Conservation (phyloP, 2,113 vertebrate species). For the Xiphophorus hellerii region DNA sequence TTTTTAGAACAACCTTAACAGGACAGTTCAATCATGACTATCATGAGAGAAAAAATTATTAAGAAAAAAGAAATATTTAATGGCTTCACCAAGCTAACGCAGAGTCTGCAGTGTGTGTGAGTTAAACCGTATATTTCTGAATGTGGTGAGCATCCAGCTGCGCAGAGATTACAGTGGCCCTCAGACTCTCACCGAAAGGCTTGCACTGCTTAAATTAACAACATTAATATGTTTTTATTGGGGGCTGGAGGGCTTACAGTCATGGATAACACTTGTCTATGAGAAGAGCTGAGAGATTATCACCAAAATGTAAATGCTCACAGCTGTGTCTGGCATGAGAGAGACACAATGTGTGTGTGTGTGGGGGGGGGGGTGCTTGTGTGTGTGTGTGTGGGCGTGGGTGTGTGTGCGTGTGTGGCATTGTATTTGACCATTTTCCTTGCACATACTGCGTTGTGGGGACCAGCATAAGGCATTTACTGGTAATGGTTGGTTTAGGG, state of each 20-base stretch:
- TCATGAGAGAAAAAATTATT: background rate
- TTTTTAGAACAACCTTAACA: background rate
- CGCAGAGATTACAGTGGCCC: background rate
- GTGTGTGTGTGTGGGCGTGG: background rate
- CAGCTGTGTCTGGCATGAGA: constrained; percentile 74
- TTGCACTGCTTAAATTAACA: background rate
- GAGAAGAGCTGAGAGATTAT: constrained; percentile 59
- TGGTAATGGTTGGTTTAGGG: no score
- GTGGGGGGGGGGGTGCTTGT: background rate
- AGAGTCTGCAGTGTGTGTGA: background rate
- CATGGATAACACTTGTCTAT: constrained; percentile 50
- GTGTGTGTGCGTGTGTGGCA: background rate
- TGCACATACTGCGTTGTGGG: no score
- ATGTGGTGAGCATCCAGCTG: background rate
- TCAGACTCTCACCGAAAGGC: background rate
- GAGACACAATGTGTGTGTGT: background rate
- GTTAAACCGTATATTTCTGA: background rate
- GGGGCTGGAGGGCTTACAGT: constrained; percentile 19
- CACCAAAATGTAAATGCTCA: constrained; percentile 54
- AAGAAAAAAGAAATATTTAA: background rate
- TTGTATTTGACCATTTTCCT: no score
- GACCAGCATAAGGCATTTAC: background rate
- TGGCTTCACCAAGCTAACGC: background rate
- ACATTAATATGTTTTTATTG: background rate
- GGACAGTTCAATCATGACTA: background rate